A percentile compares a stretch with the other conserved stretches of the same genome.
Conservation (phyloP, 2,888 invertebrate genomes). For the Erpobdella octoculata region DNA sequence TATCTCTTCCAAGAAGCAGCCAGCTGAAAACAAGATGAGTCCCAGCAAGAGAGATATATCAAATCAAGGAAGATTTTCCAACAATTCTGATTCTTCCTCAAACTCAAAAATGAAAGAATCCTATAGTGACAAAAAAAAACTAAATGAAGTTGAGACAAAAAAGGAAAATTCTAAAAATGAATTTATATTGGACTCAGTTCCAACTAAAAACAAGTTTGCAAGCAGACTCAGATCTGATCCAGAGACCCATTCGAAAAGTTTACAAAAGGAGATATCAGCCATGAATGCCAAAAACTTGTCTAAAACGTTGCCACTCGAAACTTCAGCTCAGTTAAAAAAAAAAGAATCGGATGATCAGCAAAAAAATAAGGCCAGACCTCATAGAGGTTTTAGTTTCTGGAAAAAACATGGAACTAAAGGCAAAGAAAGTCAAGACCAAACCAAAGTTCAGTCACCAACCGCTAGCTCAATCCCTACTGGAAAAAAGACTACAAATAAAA, state of each 20-base stretch:
- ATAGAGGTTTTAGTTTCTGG: slow-evolving; percentile 21
- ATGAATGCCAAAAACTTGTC: slow-evolving; percentile 4
- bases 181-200: not conserved
- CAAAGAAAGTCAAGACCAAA: not conserved
- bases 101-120: not conserved
- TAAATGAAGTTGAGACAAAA: not conserved
- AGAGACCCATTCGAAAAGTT: too few species aligned
- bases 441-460: not conserved
- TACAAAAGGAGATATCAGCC: not conserved
- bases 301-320: not conserved
- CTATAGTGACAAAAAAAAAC: too few species aligned
- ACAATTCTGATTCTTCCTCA: not conserved
- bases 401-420: slow-evolving; percentile 1
- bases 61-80: not conserved
- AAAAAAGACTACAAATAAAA: not conserved
- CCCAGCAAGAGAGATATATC: not conserved
- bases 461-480: not conserved
- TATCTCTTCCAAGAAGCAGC: not conserved
- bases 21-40: not conserved
- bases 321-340: not conserved
- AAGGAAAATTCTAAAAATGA: not conserved
- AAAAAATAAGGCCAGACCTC: not conserved
- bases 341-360: not conserved
- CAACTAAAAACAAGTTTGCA: not conserved
- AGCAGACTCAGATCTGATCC: not conserved